phyloP scores from a whole-genome alignment of 2,797 vertebrate species.

The Columba guinea region DNA sequence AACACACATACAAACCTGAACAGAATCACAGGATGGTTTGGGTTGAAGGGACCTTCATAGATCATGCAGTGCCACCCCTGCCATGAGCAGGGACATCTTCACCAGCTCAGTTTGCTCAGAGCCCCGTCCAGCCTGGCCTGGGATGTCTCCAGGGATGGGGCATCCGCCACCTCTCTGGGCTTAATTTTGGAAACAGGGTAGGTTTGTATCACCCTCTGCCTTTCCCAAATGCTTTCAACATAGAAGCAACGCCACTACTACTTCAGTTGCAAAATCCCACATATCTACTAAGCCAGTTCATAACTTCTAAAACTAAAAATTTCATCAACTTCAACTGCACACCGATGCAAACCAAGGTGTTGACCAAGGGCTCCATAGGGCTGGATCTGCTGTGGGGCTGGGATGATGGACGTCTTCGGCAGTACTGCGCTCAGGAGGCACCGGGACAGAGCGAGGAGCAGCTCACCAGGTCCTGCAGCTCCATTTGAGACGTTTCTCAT shows the following conservation, averaged over 20 bases:
- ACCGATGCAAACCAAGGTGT: accelerated
- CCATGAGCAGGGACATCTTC: no score
- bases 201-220: background rate
- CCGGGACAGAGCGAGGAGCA: background rate
- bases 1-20: accelerated
- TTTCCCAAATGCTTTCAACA: background rate
- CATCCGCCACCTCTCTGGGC: no score
- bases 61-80: no score
- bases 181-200: background rate
- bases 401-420: accelerated
- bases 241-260: background rate
- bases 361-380: accelerated
- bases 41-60: no score
- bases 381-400: accelerated
- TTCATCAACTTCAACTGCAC: background rate
- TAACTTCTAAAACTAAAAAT: background rate
- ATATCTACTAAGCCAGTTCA: background rate
- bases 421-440: background rate
- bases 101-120: no score
- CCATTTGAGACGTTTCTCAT: background rate
- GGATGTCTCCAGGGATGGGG: no score
- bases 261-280: background rate
- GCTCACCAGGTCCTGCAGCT: background rate
- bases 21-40: no score
- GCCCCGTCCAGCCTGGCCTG: no score